A percentile compares a stretch with the other conserved stretches of the same genome.
These are phyloP conservation scores for Phyllotreta cruciferae DNA, from an alignment of 2,888 invertebrate genomes.

Conservation along the genomic window DNA sequence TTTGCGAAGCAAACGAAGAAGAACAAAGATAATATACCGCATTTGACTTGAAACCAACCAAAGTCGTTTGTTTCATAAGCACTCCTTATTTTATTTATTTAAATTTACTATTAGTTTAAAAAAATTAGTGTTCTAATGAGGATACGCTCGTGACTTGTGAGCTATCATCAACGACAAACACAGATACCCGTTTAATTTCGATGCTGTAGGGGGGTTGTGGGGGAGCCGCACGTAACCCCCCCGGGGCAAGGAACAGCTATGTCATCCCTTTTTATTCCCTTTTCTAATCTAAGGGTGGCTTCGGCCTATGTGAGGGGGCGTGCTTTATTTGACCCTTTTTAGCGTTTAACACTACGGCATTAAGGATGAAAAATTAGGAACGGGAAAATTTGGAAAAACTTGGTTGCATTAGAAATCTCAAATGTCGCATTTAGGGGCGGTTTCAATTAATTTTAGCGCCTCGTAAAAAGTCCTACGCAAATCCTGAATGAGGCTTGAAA, in stretches of 20 bases:
- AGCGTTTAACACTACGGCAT: conserved; percentile 8
- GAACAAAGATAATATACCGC: background rate
- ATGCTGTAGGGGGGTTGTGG: conserved; percentile 32
- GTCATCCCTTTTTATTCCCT: conserved; percentile 33
- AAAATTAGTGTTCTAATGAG: no score
- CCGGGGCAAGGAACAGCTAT: conserved; percentile 23
- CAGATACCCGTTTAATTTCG: conserved; percentile 42
- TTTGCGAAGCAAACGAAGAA: background rate
- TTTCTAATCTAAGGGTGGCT: conserved; percentile 26
- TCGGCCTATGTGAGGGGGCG: conserved; percentile 15
- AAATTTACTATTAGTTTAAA: no score
- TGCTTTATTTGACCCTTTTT: conserved; percentile 27
- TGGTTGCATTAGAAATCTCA: no score
- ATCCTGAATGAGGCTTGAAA: no score
- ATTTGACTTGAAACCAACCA: background rate
- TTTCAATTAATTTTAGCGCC: no score
- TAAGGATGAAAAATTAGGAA: background rate
- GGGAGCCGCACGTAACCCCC: conserved; percentile 20
- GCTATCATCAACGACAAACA: conserved; percentile 37
- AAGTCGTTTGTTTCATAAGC: background rate
- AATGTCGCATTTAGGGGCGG: no score
- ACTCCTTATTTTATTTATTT: no score
- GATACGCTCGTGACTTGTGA: no score
- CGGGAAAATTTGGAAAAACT: no score
- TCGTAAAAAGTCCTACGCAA: no score